A percentile compares a stretch with the other conserved stretches of the same genome.
Conservation (phyloP, 2,113 vertebrate genomes). For the Centropus unirufus region DNA sequence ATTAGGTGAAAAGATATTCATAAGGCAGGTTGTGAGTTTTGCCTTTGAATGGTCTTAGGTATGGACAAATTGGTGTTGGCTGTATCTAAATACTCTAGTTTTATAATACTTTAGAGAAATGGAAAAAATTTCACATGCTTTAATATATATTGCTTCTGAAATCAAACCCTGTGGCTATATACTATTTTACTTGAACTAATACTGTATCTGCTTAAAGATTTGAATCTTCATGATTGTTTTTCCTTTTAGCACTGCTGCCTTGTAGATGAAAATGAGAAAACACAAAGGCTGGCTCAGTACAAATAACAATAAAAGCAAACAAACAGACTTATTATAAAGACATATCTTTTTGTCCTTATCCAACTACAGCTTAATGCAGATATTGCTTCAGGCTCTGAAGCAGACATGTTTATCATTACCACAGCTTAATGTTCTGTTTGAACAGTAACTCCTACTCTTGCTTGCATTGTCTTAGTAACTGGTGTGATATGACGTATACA, state of each 20-base stretch:
- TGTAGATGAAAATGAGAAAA: constrained; percentile 47
- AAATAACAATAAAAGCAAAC: constrained; percentile 54
- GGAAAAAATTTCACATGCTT: background rate
- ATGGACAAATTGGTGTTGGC: background rate
- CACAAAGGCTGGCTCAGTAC: background rate
- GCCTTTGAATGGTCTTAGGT: background rate
- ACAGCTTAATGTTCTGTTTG: constrained; percentile 26
- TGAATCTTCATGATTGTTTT: constrained; percentile 45
- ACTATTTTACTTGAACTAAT: constrained; percentile 11
- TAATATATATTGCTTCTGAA: constrained; percentile 32
- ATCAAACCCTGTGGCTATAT: background rate
- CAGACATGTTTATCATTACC: constrained; percentile 30
- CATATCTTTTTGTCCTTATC: constrained; percentile 38
- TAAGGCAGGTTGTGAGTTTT: background rate
- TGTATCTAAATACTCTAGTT: background rate
- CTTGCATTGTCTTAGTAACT: constrained; percentile 5
- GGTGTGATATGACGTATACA: background rate
- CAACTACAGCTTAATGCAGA: constrained; percentile 9
- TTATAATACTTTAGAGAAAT: background rate
- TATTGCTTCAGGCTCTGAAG: constrained; percentile 30
- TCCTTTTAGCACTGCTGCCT: constrained; percentile 3
- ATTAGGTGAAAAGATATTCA: background rate
- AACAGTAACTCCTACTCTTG: background rate
- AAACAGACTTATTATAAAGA: constrained; percentile 45
- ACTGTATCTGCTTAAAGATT: constrained; percentile 28